Evolutionary conservation across 1,140 invertebrate species (phyloP).

Genomic region (Hirudo medicinalis): DNA sequence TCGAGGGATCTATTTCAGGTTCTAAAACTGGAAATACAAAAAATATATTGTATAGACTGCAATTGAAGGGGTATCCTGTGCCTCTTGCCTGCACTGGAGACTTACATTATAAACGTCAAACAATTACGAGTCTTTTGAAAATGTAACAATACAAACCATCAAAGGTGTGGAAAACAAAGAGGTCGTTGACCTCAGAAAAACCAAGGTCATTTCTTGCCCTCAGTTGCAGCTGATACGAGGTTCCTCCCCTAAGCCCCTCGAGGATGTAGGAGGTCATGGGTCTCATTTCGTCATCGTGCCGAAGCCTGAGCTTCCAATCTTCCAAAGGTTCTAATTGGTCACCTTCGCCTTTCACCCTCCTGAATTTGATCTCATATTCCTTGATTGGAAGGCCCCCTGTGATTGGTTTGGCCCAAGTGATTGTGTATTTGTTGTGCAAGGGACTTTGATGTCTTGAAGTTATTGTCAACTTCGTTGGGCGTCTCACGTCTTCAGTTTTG

Average conservation of each 20-base stretch:
- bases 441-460: constrained; percentile 8
- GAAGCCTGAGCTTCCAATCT: constrained; percentile 14
- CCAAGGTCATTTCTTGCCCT: constrained; percentile 71
- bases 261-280: constrained; percentile 34
- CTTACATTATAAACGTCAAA: too few relatives aligned
- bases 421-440: constrained; percentile 16
- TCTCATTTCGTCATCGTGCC: constrained; percentile 13
- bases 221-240: constrained; percentile 65
- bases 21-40: background rate
- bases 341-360: constrained; percentile 14
- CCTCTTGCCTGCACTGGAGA: too few relatives aligned
- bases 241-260: constrained; percentile 54
- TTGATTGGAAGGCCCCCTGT: constrained; percentile 21
- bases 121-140: too few relatives aligned
- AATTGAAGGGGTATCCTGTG: too few relatives aligned
- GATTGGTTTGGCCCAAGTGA: constrained; percentile 20
- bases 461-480: constrained; percentile 8
- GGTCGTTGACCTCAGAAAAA: constrained; percentile 53
- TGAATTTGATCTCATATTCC: constrained; percentile 19
- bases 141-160: constrained; percentile 46
- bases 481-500: constrained; percentile 16
- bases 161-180: constrained; percentile 64
- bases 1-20: background rate
- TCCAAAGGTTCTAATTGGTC: constrained; percentile 12
- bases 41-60: too few relatives aligned